Base-by-base conservation (phyloP, 2,797 vertebrate species). In the Nannoperca obscura region DNA sequence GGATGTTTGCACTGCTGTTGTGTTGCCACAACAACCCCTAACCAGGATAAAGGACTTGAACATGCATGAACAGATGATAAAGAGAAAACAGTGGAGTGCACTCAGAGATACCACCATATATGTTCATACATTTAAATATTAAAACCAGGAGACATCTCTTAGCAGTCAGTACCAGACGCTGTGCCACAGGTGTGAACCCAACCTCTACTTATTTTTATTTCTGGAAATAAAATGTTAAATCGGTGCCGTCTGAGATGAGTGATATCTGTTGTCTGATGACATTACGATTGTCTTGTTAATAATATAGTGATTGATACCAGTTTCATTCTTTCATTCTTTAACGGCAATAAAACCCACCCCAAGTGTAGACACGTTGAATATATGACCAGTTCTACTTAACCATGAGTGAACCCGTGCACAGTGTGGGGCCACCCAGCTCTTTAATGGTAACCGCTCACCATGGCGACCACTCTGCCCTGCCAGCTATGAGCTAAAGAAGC, bases 401-500 rank as follows among this genome's bases (percentile, higher is more conserved):
- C 24, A 42, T 15, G 10, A 1, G 47, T 32, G 20, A 24, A 17
- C n/a, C 11, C 19, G 3, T 1, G 3, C n/a, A 19, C 59, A 8
- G 5, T 10, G 7, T 2, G 0, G 20, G 75, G 65, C 74, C 82
- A 65, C 55, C 64, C 72, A n/a, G 36, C 7, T 60, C 55, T 71
- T 40, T 64, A 24, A 15, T 42, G 38, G 49, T 49, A 64, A 76
- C 61, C 46, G 5, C 32, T 60, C 36, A 15, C 71, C 59, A 76
- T 72, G 78, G 65, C 0, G 52, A 78, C 84, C 75, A 6, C 40
- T 70, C 54, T 12, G 3, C n/a, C 17, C 55, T 19, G 71, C 58
- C 78, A 67, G 71, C 78, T 68, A 78, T 86, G 67, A 64, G 61
- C 80, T 66, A 30, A 70, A 71, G 36, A 38, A 71, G 55, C 60